These are phyloP conservation scores for Phaenicophaeus curvirostris DNA, from an alignment of 2,797 vertebrate genomes.

Conservation along the genomic window DNA sequence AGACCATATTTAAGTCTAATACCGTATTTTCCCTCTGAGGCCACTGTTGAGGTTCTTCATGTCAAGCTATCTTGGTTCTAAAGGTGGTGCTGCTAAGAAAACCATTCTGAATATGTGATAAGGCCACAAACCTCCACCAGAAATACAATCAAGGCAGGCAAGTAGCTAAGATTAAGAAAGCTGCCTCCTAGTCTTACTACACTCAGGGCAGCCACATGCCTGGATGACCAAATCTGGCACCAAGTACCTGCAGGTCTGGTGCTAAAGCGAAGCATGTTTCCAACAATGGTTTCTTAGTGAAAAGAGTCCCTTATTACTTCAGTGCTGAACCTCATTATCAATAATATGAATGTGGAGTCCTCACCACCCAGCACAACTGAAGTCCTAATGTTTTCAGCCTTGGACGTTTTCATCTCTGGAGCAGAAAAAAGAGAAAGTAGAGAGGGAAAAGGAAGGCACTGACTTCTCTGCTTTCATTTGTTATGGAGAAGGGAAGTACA, in stretches of 20 bases:
- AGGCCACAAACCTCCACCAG: background rate
- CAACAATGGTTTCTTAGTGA: background rate
- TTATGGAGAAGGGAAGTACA: background rate
- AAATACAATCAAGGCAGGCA: background rate
- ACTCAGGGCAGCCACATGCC: background rate
- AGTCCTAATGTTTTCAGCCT: background rate
- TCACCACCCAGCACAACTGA: background rate
- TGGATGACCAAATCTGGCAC: background rate
- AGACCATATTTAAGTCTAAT: background rate
- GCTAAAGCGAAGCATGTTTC: background rate
- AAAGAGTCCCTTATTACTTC: background rate
- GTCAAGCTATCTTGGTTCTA: background rate
- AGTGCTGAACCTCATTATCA: background rate
- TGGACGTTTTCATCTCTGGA: accelerated
- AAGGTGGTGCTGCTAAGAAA: background rate
- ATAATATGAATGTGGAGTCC: background rate
- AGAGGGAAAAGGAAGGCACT: background rate
- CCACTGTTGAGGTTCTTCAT: background rate
- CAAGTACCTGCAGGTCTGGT: background rate
- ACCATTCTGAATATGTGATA: background rate
- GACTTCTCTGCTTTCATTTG: background rate
- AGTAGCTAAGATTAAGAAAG: background rate
- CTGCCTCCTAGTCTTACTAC: background rate
- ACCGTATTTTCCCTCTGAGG: background rate
- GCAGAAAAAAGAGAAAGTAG: background rate